Evolutionary conservation across 92 coral and sea anemone species (phyloP).

Genomic region (Pocillopora grandis): DNA sequence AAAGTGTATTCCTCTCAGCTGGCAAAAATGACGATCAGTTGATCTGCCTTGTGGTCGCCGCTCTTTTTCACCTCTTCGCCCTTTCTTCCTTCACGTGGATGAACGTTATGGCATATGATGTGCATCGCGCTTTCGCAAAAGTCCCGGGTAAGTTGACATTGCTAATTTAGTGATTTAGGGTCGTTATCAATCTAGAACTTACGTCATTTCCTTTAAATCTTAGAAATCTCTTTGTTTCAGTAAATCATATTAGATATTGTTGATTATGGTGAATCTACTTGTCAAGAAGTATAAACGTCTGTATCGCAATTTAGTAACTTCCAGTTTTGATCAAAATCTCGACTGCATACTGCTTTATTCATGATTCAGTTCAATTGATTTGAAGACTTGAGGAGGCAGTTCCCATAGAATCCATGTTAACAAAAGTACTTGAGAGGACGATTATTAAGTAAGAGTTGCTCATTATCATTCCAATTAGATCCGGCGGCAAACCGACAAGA

Average conservation of each 20-base stretch:
- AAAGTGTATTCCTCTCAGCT: conserved; percentile 32
- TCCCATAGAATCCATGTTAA: too few relatives aligned
- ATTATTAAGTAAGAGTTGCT: background rate
- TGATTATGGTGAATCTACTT: background rate
- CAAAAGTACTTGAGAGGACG: too few relatives aligned
- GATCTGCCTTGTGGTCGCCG: conserved; percentile 41
- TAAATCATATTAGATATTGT: background rate
- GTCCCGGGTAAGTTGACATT: conserved; percentile 14
- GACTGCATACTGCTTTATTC: too few relatives aligned
- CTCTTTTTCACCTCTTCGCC: conserved; percentile 44
- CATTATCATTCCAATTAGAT: background rate
- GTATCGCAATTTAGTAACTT: background rate
- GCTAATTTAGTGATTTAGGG: background rate
- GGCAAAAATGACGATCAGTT: conserved; percentile 19
- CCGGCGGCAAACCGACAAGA: background rate
- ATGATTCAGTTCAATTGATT: too few relatives aligned
- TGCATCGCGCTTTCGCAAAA: conserved; percentile 41
- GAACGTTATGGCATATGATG: conserved; percentile 70
- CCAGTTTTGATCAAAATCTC: background rate
- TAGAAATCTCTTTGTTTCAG: background rate
- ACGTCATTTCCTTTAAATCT: background rate
- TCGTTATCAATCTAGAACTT: background rate
- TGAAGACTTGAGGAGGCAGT: too few relatives aligned
- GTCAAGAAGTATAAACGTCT: background rate
- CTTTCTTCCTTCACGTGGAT: conserved; percentile 63